Conservation (phyloP, 1,140 invertebrate genomes). For the Trachymyrmex septentrionalis region DNA sequence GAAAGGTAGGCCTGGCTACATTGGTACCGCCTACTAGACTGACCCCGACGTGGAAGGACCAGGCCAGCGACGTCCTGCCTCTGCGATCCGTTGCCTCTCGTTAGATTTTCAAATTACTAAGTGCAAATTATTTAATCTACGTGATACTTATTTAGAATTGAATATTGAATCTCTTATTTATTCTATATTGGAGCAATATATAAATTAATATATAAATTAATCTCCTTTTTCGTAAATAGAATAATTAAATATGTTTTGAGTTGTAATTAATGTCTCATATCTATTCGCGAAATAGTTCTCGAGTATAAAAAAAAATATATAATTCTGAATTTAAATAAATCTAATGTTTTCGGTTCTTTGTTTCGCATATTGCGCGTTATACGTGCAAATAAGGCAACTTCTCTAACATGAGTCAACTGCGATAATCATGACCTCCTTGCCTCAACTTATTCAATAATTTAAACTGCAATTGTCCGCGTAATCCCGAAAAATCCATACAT, state of each 20-base stretch:
- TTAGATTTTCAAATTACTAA: not conserved
- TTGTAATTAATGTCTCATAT: not conserved
- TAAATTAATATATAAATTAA: not conserved
- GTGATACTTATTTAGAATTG: not conserved
- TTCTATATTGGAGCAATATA: not conserved
- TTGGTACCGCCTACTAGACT: conserved; percentile 80
- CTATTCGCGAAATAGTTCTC: not conserved
- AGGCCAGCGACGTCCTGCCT: conserved; percentile 67
- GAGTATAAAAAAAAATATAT: not conserved
- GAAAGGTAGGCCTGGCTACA: conserved; percentile 78
- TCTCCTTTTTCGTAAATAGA: conserved; percentile 5
- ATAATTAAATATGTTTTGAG: not conserved
- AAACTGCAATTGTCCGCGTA: not conserved
- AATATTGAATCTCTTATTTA: not conserved
- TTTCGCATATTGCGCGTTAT: conserved; percentile 25
- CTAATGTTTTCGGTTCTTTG: conserved; percentile 43
- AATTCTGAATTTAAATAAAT: conserved; percentile 8
- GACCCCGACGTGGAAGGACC: conserved; percentile 73
- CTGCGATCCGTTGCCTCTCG: conserved; percentile 55
- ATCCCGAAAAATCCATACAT: not conserved
- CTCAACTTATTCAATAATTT: conserved; percentile 77
- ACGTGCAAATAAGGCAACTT: conserved; percentile 17
- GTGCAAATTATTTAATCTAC: not conserved
- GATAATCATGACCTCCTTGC: conserved; percentile 80
- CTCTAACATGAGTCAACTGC: conserved; percentile 54